These are phyloP conservation scores for Austrolebias charrua DNA, from an alignment of 2,797 vertebrate species.

Conservation along the genomic window DNA sequence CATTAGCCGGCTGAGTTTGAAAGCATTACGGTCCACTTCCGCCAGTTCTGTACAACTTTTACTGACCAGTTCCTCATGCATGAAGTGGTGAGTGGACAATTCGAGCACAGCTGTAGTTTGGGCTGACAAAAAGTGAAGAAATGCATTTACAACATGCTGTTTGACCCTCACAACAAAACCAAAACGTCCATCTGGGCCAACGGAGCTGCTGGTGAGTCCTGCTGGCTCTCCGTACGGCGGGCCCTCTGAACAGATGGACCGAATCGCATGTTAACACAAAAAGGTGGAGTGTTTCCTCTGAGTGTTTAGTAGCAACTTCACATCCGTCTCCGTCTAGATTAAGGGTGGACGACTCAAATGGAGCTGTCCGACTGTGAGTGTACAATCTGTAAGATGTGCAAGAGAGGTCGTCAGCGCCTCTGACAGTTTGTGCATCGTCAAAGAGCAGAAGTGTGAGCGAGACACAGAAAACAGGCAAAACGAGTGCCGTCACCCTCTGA, in stretches of 20 bases:
- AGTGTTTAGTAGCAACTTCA: slow-evolving; percentile 57
- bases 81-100: too few relatives aligned
- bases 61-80: too few relatives aligned
- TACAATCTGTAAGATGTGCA: slow-evolving; percentile 36
- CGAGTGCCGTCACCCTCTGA: slow-evolving; percentile 57
- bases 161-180: not conserved
- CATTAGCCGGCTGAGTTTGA: too few relatives aligned
- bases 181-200: slow-evolving; percentile 18
- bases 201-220: slow-evolving; percentile 19
- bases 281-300: slow-evolving; percentile 58
- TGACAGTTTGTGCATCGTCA: slow-evolving; percentile 58
- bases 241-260: slow-evolving; percentile 39
- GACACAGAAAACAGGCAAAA: slow-evolving; percentile 58
- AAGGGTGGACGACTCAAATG: slow-evolving; percentile 19
- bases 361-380: slow-evolving; percentile 9
- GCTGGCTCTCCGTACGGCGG: slow-evolving; percentile 14
- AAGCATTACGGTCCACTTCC: too few relatives aligned
- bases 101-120: slow-evolving; percentile 17
- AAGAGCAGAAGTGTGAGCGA: slow-evolving; percentile 49
- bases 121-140: slow-evolving; percentile 31
- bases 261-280: slow-evolving; percentile 34
- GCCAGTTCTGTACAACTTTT: too few relatives aligned
- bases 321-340: slow-evolving; percentile 17
- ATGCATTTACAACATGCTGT: slow-evolving; percentile 31
- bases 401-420: slow-evolving; percentile 58